phyloP scores from a whole-genome alignment of 1,140 invertebrate genomes.

The Subanguina moxae region DNA sequence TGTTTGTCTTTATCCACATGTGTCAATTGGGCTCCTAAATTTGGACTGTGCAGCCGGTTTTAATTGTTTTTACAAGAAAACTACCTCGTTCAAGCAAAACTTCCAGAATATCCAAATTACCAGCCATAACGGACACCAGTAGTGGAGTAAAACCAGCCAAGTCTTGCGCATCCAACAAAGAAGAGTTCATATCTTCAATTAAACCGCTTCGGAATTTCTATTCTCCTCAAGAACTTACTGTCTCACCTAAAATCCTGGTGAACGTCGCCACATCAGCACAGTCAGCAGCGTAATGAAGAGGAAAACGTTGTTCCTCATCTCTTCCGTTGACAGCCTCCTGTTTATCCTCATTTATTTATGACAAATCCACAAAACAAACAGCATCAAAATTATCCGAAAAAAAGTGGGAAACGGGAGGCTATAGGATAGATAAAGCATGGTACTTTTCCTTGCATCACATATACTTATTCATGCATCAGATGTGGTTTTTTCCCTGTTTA shows the following conservation, averaged over 20 bases:
- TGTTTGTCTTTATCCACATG: constrained; percentile 85
- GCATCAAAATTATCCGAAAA: too few species aligned
- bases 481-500: too few species aligned
- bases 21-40: constrained; percentile 72
- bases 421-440: too few species aligned
- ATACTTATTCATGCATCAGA: too few species aligned
- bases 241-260: constrained; percentile 53
- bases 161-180: constrained; percentile 57
- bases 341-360: neutral
- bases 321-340: constrained; percentile 21
- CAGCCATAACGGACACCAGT: constrained; percentile 60
- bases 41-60: neutral
- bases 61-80: neutral
- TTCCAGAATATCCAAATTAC: constrained; percentile 59
- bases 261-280: constrained; percentile 60
- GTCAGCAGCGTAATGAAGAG: constrained; percentile 62
- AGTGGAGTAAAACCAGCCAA: constrained; percentile 42
- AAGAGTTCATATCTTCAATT: constrained; percentile 31
- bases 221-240: neutral
- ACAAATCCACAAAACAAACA: too few species aligned
- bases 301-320: constrained; percentile 28
- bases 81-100: constrained; percentile 57
- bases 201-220: neutral
- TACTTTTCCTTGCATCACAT: too few species aligned
- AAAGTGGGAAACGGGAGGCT: too few species aligned